Conservation (phyloP, 2,113 vertebrate species). For the Helogale parvula region DNA sequence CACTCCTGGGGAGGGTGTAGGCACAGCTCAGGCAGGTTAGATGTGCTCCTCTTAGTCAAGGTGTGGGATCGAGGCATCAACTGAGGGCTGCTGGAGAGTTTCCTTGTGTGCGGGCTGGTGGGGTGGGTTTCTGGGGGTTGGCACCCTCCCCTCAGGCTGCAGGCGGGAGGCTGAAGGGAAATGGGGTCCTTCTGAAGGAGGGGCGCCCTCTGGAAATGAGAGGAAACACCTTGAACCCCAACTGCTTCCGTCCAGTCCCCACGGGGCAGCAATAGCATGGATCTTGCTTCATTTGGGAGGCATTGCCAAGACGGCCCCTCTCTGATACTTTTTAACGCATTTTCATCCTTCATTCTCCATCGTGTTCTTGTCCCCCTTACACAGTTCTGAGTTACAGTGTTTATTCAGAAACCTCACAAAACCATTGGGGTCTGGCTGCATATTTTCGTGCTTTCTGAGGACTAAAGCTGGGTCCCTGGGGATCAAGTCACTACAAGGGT, state of each 20-base stretch:
- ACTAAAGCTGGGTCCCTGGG: background rate
- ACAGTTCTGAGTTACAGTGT: background rate
- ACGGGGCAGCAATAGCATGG: too few relatives aligned
- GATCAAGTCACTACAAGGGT: background rate
- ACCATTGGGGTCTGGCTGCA: background rate
- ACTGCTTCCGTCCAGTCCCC: background rate
- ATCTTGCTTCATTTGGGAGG: background rate
- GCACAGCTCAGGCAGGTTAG: background rate
- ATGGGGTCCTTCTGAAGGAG: background rate
- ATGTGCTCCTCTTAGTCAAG: background rate
- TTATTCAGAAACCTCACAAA: background rate
- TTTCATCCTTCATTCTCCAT: background rate
- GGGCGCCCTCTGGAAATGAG: background rate
- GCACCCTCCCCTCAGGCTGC: background rate
- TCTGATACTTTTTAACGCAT: background rate
- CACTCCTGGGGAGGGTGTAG: too few relatives aligned
- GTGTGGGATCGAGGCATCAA: background rate
- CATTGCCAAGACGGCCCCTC: background rate
- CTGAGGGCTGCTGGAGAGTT: background rate
- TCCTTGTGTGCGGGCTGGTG: accelerated
- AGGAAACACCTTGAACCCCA: background rate
- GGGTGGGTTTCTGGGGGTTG: too few relatives aligned
- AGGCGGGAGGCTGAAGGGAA: background rate
- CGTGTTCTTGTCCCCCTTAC: background rate
- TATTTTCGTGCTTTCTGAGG: background rate